Base-by-base conservation (phyloP, 2,797 vertebrate genomes). In the Typhlichthys subterraneus region DNA sequence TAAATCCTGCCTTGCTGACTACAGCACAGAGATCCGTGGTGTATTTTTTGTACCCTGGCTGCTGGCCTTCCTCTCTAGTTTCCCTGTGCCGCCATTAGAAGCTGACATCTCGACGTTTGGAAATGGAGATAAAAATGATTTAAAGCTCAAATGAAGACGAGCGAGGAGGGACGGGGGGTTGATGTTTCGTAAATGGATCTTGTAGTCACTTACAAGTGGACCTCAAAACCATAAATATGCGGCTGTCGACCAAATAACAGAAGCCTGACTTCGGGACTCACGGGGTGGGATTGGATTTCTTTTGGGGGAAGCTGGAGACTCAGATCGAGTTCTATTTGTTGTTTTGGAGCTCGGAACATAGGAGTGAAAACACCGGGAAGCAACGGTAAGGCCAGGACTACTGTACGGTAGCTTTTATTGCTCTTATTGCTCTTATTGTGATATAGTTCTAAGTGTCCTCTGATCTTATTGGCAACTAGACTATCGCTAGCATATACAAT, bases 71-170 rank as follows among this genome's bases (percentile, higher is more conserved):
- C 77, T 80, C 73, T 68, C 75, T 49, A 57, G 85, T 71, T 79
- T 83, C 69, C 77, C 69, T 53, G 74, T 73, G 78, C 80, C 88
- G 89, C 89, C 89, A 89, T 91, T 89, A 85, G 78, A 87, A 64
- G 67, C 70, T 61, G 53, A 69, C 71, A 55, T 72, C 58, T 86
- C 49, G 70, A 66, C 61, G 65, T 74, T 81, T 76, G 72, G 79
- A 66, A 70, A 71, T 45, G 67, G 66, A 66, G 63, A 73, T 74
- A 38, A 59, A 85, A 79, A 90, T 90, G 73, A 65, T 88, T 83
- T 90, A 79, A 83, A 80, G 73, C 77, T 53, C 50, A 45, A 55
- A 42, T 62, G 49, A 48, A 12, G 29, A 63, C 49, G 45, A 59
- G 61, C 69, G 72, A 45, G n/a, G 72, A 45, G n/a, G 42, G 55